phyloP scores from a whole-genome alignment of 1,140 invertebrate species.

The Manduca sexta region DNA sequence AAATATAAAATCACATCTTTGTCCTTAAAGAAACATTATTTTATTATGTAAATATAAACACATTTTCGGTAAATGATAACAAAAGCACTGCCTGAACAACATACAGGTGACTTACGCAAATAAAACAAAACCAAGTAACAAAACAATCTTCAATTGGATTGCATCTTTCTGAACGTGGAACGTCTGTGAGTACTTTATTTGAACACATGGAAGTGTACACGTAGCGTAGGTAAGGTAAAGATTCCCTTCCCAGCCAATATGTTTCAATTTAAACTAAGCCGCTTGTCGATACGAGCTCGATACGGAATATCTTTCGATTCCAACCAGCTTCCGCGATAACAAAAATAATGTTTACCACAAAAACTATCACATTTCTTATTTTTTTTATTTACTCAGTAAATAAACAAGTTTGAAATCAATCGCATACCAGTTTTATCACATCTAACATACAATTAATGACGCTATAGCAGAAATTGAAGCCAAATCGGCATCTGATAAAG shows the following conservation, averaged over 20 bases:
- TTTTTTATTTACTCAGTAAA: too few species aligned
- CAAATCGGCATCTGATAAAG: too few species aligned
- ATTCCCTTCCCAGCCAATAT: conserved; percentile 56
- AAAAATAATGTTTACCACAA: conserved; percentile 37
- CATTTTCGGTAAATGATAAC: too few species aligned
- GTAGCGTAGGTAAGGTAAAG: conserved; percentile 32
- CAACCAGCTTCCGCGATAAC: conserved; percentile 43
- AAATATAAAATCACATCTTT: too few species aligned
- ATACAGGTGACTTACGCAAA: too few species aligned
- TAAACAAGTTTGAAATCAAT: too few species aligned
- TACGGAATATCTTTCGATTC: conserved; percentile 47
- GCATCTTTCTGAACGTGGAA: neutral
- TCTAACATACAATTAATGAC: too few species aligned
- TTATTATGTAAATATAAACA: too few species aligned
- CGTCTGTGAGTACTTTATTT: conserved; percentile 29
- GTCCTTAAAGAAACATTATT: too few species aligned
- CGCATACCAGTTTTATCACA: too few species aligned
- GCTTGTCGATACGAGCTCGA: conserved; percentile 55
- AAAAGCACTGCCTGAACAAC: too few species aligned
- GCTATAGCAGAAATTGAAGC: too few species aligned
- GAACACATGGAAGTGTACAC: conserved; percentile 33
- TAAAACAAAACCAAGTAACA: neutral
- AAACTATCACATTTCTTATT: neutral
- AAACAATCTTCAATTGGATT: neutral
- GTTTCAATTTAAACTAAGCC: conserved; percentile 66